These are phyloP conservation scores for Sinohyriopsis cumingii DNA, from an alignment of 2,888 invertebrate genomes.

Conservation along the genomic window DNA sequence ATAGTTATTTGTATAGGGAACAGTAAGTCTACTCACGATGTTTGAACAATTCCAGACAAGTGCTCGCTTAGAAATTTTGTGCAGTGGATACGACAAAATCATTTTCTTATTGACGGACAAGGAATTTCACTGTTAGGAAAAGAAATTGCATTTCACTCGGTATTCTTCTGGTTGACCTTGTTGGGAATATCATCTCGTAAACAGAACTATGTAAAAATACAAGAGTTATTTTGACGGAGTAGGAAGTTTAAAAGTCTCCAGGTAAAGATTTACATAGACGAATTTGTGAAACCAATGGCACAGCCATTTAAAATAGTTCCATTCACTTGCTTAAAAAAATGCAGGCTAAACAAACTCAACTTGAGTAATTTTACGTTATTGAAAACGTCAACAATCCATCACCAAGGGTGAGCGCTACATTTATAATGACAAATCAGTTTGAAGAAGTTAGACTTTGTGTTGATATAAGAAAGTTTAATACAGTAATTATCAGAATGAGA, in stretches of 20 bases:
- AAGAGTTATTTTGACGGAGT: constrained; percentile 12
- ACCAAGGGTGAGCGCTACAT: constrained; percentile 24
- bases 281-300: constrained; percentile 5
- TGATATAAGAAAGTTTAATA: constrained; percentile 29
- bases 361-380: constrained; percentile 23
- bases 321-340: constrained; percentile 12
- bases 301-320: background rate
- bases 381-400: constrained; percentile 25
- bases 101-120: too few species aligned
- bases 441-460: constrained; percentile 31
- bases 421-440: background rate
- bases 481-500: constrained; percentile 21
- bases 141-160: constrained; percentile 8
- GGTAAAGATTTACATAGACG: constrained; percentile 12
- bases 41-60: constrained; percentile 12
- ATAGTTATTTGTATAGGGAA: too few species aligned
- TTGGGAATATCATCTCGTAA: too few species aligned
- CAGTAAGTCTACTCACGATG: constrained; percentile 6
- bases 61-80: constrained; percentile 1
- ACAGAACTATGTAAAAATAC: constrained; percentile 1
- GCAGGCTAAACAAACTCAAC: constrained; percentile 21
- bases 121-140: constrained; percentile 14
- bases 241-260: constrained; percentile 18
- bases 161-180: background rate
- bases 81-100: too few species aligned